Evolutionary conservation across 2,888 invertebrate species (phyloP), one percentile per base, ranked within the genome.

Genomic region (Ophion obscuratus): DNA sequence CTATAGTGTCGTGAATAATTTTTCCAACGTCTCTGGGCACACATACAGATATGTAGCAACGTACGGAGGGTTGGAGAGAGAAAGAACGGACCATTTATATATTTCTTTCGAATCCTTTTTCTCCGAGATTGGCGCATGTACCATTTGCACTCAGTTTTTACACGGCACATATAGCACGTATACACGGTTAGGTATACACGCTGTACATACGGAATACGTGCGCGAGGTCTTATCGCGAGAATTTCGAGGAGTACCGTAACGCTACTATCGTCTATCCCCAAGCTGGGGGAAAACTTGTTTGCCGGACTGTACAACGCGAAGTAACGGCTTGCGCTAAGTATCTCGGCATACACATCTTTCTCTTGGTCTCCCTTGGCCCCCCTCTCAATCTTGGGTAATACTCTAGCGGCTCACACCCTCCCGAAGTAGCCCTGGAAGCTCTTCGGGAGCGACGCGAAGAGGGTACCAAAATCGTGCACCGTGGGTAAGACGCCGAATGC

Each of bases 261-360:
- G 62, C 44, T 36, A 76, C 62, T 62, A 68, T 53, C 75, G 62
- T 62, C 53, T 67, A 67, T 59, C 66, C 44, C n/a, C 20, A 59
- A 71, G 79, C 57, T 66, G 36, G 66, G 53, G 14, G 14, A 53
- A 53, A 85, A 88, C 84, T 89, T 86, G 80, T 81, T 64, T 75
- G 84, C 64, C n/a, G 82, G 87, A 90, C 88, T 89, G 88, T 88
- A 89, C 88, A 57, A 73, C 81, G 83, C 86, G 83, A 88, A 88
- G 88, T 87, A 88, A 89, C 89, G 90, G 88, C 89, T 90, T 88
- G 88, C 75, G 81, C 86, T 88, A 89, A 89, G 88, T 89, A 90
- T 89, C 89, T 88, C 84, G 62, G 86, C 86, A 88, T 88, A 88
- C 89, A 89, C 88, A 89, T 88, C 88, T 88, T 87, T 79, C 79